Base-by-base conservation (phyloP, 2,888 invertebrate species). In the Oxycera nigricornis region DNA sequence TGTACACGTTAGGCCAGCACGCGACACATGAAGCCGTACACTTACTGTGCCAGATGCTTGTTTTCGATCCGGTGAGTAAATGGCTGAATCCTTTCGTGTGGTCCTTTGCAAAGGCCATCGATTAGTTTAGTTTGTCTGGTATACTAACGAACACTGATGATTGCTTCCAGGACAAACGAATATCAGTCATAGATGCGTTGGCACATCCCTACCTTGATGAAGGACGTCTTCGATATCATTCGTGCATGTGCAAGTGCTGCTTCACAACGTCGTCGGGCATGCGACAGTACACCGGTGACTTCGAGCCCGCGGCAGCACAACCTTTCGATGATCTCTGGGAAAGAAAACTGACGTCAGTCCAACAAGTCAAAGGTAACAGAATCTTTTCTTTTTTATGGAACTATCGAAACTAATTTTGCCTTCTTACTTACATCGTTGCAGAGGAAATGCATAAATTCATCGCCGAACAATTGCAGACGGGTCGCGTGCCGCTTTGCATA, bases 371-470 rank as follows among this genome's bases (percentile, higher is more conserved):
- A 94, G 96, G 96, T 96, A 86, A 82, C 78, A 22, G 59, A n/a
- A 4, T 59, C 7, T 59, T 7, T 20, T 59, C n/a, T n/a, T n/a
- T n/a, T n/a, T n/a, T n/a, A n/a, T n/a, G n/a, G 46, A 17, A 46
- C 4, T 46, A 46, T 7, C 14, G 14, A 46, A 7, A 46, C 3
- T 46, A n/a, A 30, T 3, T 31, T 30, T 57, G 6, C 6, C 30
- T 68, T 59, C 28, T 65, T 30, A 22, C 75, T 76, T 76, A 82
- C 79, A 79, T 77, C 81, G 79, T 88, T 90, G 76, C 93, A 95
- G 98, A 98, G 90, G 96, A 97, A 90, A 94, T 99, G 90, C 97
- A 98, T 90, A 96, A 96, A 89, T 98, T 98, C 88, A 97, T 99
- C 87, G 94, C 95, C 83, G 97, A 98, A 87, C 96, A 97, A 87